phyloP scores from a whole-genome alignment of 1,140 invertebrate genomes.

The Helicoverpa zea region DNA sequence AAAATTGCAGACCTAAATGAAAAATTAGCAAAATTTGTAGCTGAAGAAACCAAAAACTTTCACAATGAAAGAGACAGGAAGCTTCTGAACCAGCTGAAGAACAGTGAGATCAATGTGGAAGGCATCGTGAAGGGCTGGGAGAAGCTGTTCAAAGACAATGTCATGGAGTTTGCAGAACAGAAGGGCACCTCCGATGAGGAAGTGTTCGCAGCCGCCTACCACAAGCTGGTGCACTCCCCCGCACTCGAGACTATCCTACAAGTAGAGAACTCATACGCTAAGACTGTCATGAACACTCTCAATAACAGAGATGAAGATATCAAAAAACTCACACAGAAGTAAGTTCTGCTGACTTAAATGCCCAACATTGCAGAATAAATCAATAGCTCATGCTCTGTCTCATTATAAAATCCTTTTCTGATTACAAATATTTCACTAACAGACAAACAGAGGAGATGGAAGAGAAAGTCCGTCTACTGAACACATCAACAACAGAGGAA shows the following conservation, averaged over 20 bases:
- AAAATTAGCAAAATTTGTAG: conserved; percentile 84
- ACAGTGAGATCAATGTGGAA: conserved; percentile 78
- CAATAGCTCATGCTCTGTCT: too few relatives aligned
- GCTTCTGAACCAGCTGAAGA: conserved; percentile 82
- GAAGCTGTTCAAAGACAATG: conserved; percentile 84
- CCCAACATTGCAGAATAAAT: too few relatives aligned
- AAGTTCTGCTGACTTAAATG: conserved; percentile 50
- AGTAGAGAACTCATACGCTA: conserved; percentile 93
- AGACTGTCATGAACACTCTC: conserved; percentile 90
- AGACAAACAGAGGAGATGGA: conserved; percentile 93
- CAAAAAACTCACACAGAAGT: conserved; percentile 89
- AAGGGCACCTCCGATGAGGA: conserved; percentile 92
- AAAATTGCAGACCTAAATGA: conserved; percentile 83
- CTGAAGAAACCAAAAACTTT: conserved; percentile 86
- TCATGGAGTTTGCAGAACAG: conserved; percentile 89
- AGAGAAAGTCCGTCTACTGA: conserved; percentile 89
- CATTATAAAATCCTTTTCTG: too few relatives aligned
- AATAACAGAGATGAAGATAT: conserved; percentile 90
- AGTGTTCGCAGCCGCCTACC: conserved; percentile 92
- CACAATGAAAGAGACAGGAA: conserved; percentile 87
- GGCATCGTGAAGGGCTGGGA: conserved; percentile 83
- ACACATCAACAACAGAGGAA: conserved; percentile 90
- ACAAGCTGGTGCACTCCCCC: conserved; percentile 93
- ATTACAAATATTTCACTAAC: neutral
- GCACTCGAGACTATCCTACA: conserved; percentile 92